Evolutionary conservation across 2,797 vertebrate species (phyloP).

Genomic region (Sternotherus odoratus): DNA sequence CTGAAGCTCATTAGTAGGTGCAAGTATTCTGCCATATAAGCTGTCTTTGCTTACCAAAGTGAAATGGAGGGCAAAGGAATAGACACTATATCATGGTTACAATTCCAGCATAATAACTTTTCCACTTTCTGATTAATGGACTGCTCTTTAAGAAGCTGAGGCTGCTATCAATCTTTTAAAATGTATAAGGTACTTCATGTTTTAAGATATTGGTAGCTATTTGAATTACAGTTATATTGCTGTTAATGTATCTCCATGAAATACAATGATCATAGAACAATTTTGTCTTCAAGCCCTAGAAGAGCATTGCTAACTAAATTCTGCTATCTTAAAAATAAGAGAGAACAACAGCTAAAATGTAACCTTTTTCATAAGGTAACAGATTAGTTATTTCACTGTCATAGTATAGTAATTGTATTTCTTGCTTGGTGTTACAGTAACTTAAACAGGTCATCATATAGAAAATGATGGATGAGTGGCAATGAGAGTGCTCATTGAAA

Average conservation of each 20-base stretch:
- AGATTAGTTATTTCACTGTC: not conserved
- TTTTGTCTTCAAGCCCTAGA: not conserved
- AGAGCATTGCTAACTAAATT: not conserved
- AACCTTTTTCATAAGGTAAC: not conserved
- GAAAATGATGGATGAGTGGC: not conserved
- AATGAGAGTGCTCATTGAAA: not conserved
- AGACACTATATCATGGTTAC: constrained; percentile 23
- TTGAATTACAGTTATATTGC: not conserved
- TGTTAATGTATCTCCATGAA: not conserved
- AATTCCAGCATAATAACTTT: constrained; percentile 19
- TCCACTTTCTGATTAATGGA: constrained; percentile 21
- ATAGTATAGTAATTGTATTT: not conserved
- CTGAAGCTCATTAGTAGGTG: not conserved
- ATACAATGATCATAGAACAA: not conserved
- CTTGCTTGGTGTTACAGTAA: not conserved
- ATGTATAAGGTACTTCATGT: not conserved
- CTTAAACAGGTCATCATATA: not conserved
- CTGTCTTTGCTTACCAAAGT: constrained; percentile 61
- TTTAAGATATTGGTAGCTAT: not conserved
- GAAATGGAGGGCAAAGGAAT: constrained; percentile 40
- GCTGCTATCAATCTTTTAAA: not conserved
- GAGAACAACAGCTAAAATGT: not conserved
- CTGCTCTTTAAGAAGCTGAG: not conserved
- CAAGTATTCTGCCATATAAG: constrained; percentile 15
- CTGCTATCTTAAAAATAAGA: not conserved